Evolutionary conservation across 2,888 invertebrate species (phyloP).

Genomic region (Apamea epomidion): DNA sequence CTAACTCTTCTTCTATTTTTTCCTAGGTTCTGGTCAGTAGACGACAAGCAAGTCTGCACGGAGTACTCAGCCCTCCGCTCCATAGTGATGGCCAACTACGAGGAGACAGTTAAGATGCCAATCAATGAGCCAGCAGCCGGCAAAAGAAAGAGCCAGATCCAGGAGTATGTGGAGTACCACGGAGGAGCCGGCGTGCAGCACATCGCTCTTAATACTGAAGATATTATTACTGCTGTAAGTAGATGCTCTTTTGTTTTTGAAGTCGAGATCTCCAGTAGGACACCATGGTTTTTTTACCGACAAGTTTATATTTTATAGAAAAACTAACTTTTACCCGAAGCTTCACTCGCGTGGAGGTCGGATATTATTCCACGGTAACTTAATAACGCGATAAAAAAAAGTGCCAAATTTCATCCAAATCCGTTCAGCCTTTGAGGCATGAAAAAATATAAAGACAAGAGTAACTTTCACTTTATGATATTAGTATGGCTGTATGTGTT

Average conservation of each 20-base stretch:
- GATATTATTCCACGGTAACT: too few relatives aligned
- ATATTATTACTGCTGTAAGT: constrained; percentile 96
- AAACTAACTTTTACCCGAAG: too few relatives aligned
- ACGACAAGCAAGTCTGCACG: constrained; percentile 98
- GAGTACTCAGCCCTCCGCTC: constrained; percentile 99
- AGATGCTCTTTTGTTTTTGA: neutral
- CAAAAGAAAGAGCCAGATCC: constrained; percentile 98
- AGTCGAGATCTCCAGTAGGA: too few relatives aligned
- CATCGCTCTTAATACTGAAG: constrained; percentile 98
- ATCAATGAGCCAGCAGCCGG: constrained; percentile 99
- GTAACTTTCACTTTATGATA: too few relatives aligned
- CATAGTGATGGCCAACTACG: constrained; percentile 99
- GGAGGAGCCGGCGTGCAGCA: constrained; percentile 99
- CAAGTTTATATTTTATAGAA: too few relatives aligned
- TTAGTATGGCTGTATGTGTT: too few relatives aligned
- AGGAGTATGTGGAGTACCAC: constrained; percentile 99
- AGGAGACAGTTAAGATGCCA: constrained; percentile 99
- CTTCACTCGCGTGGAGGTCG: too few relatives aligned
- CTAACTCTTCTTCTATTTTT: neutral
- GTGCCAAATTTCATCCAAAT: too few relatives aligned
- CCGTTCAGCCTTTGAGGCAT: too few relatives aligned
- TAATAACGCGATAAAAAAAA: too few relatives aligned
- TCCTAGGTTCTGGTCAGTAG: constrained; percentile 98
- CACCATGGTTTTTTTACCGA: too few relatives aligned
- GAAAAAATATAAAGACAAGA: too few relatives aligned